Conservation (phyloP, 2,113 vertebrate species). For the Dasyornis broadbenti region DNA sequence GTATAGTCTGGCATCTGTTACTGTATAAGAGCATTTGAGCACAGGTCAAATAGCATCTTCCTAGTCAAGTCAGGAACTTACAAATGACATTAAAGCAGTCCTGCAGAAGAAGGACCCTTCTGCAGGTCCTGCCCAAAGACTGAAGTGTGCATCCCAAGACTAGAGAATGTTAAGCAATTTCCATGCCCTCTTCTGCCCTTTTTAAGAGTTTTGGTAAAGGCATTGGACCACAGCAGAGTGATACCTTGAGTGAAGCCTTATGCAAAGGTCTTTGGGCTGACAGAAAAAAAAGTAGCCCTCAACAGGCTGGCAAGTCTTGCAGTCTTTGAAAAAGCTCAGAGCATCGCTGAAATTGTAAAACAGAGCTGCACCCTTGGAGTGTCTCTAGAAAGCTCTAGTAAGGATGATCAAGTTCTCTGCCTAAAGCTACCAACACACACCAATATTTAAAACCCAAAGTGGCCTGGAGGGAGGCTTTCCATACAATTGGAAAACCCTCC, state of each 20-base stretch:
- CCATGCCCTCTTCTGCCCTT: not conserved
- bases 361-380: not conserved
- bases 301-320: not conserved
- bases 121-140: not conserved
- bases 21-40: not conserved
- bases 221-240: not conserved
- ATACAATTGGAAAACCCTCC: not conserved
- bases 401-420: not conserved
- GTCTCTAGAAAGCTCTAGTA: not conserved
- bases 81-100: not conserved
- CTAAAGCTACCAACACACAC: not conserved
- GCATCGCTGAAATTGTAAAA: not conserved
- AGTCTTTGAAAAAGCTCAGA: not conserved
- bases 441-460: not conserved
- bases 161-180: not conserved
- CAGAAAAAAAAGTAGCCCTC: not conserved
- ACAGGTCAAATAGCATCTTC: not conserved
- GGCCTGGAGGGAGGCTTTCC: not conserved
- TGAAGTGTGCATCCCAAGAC: not conserved
- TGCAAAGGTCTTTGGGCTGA: not conserved
- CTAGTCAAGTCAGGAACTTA: not conserved
- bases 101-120: not conserved
- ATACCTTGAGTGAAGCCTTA: not conserved
- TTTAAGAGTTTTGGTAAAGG: not conserved
- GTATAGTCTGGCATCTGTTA: not conserved